Evolutionary conservation across 1,140 invertebrate genomes (phyloP), one percentile per base, ranked within the genome.

Genomic region (Panagrolaimus sp.): DNA sequence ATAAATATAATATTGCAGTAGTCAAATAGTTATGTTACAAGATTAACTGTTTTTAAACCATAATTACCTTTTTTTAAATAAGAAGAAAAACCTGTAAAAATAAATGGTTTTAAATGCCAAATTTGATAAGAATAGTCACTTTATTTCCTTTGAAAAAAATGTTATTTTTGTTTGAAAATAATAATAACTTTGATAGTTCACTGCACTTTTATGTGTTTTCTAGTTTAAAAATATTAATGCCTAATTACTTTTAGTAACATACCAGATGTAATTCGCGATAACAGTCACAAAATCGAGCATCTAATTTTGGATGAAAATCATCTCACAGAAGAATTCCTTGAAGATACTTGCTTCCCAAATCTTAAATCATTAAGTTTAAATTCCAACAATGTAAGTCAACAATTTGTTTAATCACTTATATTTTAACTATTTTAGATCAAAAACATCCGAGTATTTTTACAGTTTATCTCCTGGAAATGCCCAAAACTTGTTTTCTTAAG

Each of bases 281-380:
- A 71, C 25, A 23, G 14, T 14, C 25, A 72, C 68, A 42, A 69
- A 70, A 65, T 76, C 27, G 71, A 76, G 57, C 74, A 76, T 64
- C 66, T 76, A 57, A 73, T 76, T 67, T 72, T 76, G 44, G 74
- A 76, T 62, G 74, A 67, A 64, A 76, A 76, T 64, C 63, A 76
- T 43, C 61, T 76, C 14, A 71, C 63, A 25, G 74, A 76, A 63
- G 47, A 75, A 45, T 38, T 67, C n/a, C 61, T 76, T 38, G 48
- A 73, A 63, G 48, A 62, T 9, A 11, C 70, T 16, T 44, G 31
- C 38, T 72, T 76, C 23, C 25, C 57, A 8, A 73, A 67, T 57
- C 43, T 76, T 9, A 62, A 76, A 47, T 65, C 74, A 11, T 70
- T 76, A n/a, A 70, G 66, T 53, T 67, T 76, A 38, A 76, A 76